Evolutionary conservation across 2,888 invertebrate genomes (phyloP).

Genomic region (Pyrgus malvae): DNA sequence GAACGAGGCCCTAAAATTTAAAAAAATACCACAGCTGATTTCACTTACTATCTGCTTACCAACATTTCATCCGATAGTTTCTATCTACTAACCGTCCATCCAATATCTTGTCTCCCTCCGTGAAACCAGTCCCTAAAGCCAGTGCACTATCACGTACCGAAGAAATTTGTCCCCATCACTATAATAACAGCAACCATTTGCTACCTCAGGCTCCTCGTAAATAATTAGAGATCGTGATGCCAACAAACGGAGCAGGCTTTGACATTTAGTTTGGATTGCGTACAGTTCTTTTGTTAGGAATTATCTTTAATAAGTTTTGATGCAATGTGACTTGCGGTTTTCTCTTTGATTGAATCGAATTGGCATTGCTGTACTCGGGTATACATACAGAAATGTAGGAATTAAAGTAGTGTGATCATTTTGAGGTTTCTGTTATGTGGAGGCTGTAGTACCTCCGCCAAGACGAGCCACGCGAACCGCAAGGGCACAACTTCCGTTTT

Average conservation of each 20-base stretch:
- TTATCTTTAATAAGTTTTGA: conserved; percentile 8
- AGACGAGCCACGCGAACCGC: too few relatives aligned
- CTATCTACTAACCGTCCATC: too few relatives aligned
- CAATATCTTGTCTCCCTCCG: too few relatives aligned
- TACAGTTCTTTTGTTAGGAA: conserved; percentile 20
- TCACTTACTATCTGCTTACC: too few relatives aligned
- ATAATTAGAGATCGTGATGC: conserved; percentile 56
- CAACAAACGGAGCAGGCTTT: conserved; percentile 29
- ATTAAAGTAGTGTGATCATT: too few relatives aligned
- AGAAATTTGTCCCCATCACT: conserved; percentile 55
- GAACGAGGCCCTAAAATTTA: too few relatives aligned
- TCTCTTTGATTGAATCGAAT: not conserved
- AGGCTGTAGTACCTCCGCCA: too few relatives aligned
- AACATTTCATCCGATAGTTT: too few relatives aligned
- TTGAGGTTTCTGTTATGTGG: too few relatives aligned
- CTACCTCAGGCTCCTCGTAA: conserved; percentile 44
- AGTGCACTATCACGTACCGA: conserved; percentile 39
- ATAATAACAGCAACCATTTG: conserved; percentile 53
- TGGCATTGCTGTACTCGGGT: not conserved
- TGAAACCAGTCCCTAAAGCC: conserved; percentile 1
- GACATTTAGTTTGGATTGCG: conserved; percentile 38
- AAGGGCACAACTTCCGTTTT: too few relatives aligned
- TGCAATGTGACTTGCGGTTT: not conserved
- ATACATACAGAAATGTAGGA: too few relatives aligned
- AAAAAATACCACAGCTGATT: too few relatives aligned